Percentiles rank a stretch among this genome's conserved stretches.
Evolutionary conservation across 1,140 invertebrate genomes (phyloP).

Genomic region (Doryteuthis pealeii): DNA sequence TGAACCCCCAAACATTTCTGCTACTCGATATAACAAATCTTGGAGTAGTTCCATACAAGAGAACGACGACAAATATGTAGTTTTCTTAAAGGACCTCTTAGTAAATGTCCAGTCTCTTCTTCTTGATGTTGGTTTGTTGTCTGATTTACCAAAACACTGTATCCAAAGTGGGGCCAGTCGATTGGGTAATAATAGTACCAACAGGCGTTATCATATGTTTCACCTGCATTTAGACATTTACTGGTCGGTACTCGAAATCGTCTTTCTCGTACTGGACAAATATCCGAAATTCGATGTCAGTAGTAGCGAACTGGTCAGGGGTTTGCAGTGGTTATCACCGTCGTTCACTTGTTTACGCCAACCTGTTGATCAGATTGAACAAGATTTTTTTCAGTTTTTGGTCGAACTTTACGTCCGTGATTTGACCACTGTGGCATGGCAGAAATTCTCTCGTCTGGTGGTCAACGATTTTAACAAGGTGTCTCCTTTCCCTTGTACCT

Average conservation of each 20-base stretch:
- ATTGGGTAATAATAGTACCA: background rate
- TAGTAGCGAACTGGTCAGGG: background rate
- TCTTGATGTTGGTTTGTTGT: background rate
- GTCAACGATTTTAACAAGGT: background rate
- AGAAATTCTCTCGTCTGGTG: background rate
- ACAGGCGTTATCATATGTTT: background rate
- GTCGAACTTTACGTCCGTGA: background rate
- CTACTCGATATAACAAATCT: too few relatives aligned
- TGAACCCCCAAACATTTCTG: too few relatives aligned
- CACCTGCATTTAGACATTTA: slow-evolving; percentile 1
- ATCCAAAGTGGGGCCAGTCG: background rate
- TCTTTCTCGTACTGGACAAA: background rate
- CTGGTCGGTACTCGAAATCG: background rate
- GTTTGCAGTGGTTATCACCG: background rate
- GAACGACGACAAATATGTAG: too few relatives aligned
- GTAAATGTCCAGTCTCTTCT: background rate
- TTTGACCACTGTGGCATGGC: background rate
- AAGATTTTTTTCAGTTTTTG: background rate
- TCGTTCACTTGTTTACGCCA: too few relatives aligned
- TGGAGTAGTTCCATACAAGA: too few relatives aligned
- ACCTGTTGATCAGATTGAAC: background rate
- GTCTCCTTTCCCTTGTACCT: slow-evolving; percentile 26
- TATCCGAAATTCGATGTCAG: background rate
- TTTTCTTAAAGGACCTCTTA: background rate
- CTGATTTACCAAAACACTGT: background rate